Conservation (phyloP, 2,888 invertebrate genomes). For the Unio pictorum region DNA sequence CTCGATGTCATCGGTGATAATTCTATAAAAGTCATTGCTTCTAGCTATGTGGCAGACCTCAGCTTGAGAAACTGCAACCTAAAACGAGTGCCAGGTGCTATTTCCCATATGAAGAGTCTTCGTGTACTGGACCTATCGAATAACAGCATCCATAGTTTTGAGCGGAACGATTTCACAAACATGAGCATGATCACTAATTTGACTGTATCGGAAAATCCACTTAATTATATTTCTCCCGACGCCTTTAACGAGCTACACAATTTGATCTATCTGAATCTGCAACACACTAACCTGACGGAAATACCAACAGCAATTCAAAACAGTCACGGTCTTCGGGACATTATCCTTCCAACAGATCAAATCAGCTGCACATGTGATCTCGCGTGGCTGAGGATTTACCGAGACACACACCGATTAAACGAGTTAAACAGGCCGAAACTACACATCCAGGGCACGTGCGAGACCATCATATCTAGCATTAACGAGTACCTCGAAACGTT, state of each 20-base stretch:
- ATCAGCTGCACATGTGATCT: conserved; percentile 46
- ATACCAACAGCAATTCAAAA: conserved; percentile 37
- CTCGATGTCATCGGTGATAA: conserved; percentile 43
- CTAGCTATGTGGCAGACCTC: conserved; percentile 29
- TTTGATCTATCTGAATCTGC: conserved; percentile 20
- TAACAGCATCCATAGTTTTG: conserved; percentile 42
- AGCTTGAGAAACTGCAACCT: conserved; percentile 38
- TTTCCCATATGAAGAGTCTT: conserved; percentile 29
- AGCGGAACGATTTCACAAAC: conserved; percentile 34
- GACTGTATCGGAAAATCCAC: conserved; percentile 31
- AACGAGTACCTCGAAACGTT: too few species aligned
- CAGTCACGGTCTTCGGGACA: conserved; percentile 3
- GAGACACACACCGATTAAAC: conserved; percentile 3
- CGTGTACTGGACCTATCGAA: conserved; percentile 25
- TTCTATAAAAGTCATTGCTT: conserved; percentile 27
- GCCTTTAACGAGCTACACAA: conserved; percentile 23
- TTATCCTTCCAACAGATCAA: conserved; percentile 11
- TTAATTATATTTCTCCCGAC: conserved; percentile 36
- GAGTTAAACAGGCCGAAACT: neutral
- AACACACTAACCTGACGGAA: conserved; percentile 15
- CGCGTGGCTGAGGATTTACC: conserved; percentile 36
- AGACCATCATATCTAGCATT: too few species aligned
- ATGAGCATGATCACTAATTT: conserved; percentile 14
- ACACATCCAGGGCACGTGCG: conserved; percentile 17
- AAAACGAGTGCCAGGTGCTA: conserved; percentile 41